phyloP scores from a whole-genome alignment of 2,113 vertebrate genomes.

The Ellobius talpinus region DNA sequence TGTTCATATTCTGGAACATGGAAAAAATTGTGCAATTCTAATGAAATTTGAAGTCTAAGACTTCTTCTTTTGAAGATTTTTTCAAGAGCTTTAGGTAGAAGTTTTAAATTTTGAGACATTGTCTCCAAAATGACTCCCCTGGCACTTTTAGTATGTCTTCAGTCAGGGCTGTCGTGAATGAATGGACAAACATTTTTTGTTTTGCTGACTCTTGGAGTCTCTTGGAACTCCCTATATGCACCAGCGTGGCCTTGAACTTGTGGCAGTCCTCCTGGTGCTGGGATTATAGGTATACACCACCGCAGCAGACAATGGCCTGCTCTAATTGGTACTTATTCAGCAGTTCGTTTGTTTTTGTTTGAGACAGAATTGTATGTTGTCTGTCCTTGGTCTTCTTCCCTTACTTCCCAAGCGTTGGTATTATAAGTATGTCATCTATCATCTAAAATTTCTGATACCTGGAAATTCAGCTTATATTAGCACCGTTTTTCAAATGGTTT shows the following conservation, averaged over 20 bases:
- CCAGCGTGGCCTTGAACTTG: neutral
- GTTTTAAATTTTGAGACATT: conserved; percentile 23
- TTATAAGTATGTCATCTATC: neutral
- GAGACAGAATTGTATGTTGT: neutral
- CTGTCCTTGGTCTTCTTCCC: neutral
- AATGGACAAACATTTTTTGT: neutral
- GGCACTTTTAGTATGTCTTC: conserved; percentile 23
- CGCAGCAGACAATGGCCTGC: neutral
- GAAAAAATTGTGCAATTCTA: conserved; percentile 11
- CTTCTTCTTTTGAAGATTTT: conserved; percentile 30
- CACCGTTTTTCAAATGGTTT: conserved; percentile 50
- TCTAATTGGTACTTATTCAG: conserved; percentile 1
- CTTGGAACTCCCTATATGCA: neutral
- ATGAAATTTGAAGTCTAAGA: conserved; percentile 55
- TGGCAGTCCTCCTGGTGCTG: neutral
- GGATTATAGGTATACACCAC: no score
- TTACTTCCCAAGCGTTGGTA: neutral
- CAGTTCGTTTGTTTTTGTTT: neutral
- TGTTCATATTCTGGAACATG: neutral
- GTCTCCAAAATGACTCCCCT: conserved; percentile 39
- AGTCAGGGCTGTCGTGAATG: conserved; percentile 20
- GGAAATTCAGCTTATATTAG: conserved; percentile 4
- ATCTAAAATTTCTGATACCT: conserved; percentile 23
- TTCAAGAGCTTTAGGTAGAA: conserved; percentile 42
- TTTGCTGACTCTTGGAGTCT: neutral